A percentile compares a stretch with the other conserved stretches of the same genome.
These are phyloP conservation scores for Amblyornis subalaris DNA, from an alignment of 2,113 vertebrate species.

Conservation along the genomic window DNA sequence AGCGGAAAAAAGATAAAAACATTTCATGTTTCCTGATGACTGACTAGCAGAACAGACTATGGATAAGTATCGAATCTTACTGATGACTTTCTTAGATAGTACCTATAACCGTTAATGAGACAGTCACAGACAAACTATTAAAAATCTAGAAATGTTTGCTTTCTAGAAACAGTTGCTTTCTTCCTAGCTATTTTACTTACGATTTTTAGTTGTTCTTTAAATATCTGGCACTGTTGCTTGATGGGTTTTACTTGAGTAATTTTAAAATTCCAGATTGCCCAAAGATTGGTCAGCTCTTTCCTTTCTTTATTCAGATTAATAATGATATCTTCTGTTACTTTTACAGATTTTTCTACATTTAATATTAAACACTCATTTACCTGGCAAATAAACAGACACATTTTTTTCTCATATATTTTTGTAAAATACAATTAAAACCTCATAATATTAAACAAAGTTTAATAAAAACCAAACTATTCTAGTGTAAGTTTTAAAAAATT, in stretches of 20 bases:
- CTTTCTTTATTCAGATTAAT: constrained; percentile 69
- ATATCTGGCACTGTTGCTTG: constrained; percentile 73
- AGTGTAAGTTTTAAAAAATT: background rate
- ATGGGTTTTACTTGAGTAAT: constrained; percentile 67
- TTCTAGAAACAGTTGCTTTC: background rate
- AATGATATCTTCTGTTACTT: constrained; percentile 64
- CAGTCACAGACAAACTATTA: background rate
- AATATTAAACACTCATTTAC: constrained; percentile 68
- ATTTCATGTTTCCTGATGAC: background rate
- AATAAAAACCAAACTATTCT: background rate
- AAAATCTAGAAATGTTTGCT: background rate
- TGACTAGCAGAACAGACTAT: background rate
- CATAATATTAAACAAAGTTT: background rate
- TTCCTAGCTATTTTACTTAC: constrained; percentile 52
- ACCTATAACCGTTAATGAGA: background rate
- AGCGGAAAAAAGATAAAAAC: background rate
- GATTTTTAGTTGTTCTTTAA: constrained; percentile 79
- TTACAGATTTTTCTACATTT: constrained; percentile 63
- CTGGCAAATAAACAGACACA: constrained; percentile 61
- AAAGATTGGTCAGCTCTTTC: constrained; percentile 71
- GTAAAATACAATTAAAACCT: background rate
- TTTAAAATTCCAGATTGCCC: constrained; percentile 74
- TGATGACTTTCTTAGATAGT: background rate
- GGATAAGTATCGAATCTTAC: background rate
- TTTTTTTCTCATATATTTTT: background rate